Evolutionary conservation across 1,140 invertebrate genomes (phyloP), one percentile per base, ranked within the genome.

Genomic region (Gonioctena quinquepunctata): DNA sequence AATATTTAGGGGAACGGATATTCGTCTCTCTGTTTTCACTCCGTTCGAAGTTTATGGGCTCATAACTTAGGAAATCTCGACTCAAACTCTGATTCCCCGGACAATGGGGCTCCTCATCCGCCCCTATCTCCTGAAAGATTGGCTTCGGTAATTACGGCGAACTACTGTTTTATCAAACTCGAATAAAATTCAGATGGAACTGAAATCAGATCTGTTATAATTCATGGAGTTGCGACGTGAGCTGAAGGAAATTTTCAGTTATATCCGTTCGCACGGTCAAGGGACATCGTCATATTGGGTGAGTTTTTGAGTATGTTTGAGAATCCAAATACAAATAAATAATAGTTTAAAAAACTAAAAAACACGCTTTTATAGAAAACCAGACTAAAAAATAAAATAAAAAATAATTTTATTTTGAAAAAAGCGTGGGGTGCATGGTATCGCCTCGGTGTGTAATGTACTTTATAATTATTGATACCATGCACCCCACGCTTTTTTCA

Each of bases 11-110:
- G 61, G 61, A 66, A 49, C 56, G 62, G 69, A 66, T 64, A 68
- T 72, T 72, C 66, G 70, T 68, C 70, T 68, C 70, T 68, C 70
- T 72, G 70, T 72, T 72, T 72, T 72, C 66, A 72, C 66, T 57
- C 63, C 66, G 56, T 50, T 68, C 50, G 19, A 63, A 72, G 59
- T 68, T 72, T 72, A 72, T 68, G 59, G 70, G 65, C 66, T 59
- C 69, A 72, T 72, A 72, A 72, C 66, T 72, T 72, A 68, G 70
- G 66, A 68, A 72, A 72, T 72, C 70, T 68, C 70, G 66, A 68
- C 66, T 68, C 48, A 72, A 72, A 72, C 66, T 71, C 69, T 64
- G 70, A 72, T 68, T 72, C 60, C 70, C 66, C 54, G 66, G 70
- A 72, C 70, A 72, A 72, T 68, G 70, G 25, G 66, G 59, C 66